phyloP scores from a whole-genome alignment of 2,113 vertebrate species.

The Cryptomyrus ogoouensis region DNA sequence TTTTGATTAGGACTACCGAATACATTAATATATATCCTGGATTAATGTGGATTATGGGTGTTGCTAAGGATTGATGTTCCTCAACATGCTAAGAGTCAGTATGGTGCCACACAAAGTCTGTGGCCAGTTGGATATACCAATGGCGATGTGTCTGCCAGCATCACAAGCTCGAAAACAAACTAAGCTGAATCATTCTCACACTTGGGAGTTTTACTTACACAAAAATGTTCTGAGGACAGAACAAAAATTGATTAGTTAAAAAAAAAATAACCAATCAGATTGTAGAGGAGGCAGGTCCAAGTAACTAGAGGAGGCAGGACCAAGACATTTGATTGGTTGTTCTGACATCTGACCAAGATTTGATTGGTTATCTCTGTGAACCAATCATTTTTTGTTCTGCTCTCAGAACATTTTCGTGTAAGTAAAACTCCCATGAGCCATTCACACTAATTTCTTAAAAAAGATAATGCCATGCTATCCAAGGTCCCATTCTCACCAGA shows the following conservation, averaged over 20 bases:
- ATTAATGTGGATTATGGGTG: not conserved
- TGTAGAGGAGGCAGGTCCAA: not conserved
- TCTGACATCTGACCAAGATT: not conserved
- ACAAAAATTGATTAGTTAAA: not conserved
- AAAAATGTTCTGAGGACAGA: not conserved
- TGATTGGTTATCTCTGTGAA: not conserved
- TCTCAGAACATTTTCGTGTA: not conserved
- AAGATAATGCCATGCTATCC: not conserved
- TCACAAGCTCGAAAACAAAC: not conserved
- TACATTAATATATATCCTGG: not conserved
- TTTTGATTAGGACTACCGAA: not conserved
- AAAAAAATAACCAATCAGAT: not conserved
- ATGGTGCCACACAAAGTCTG: conserved; percentile 78
- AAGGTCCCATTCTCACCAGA: conserved; percentile 39
- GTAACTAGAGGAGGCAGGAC: not conserved
- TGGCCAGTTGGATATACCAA: conserved; percentile 82
- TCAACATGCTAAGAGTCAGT: conserved; percentile 81
- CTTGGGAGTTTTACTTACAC: not conserved
- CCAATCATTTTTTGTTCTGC: not conserved
- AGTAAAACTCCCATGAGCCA: not conserved
- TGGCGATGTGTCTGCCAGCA: conserved; percentile 62
- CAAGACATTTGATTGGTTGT: not conserved
- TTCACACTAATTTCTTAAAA: not conserved
- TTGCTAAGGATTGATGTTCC: conserved; percentile 65
- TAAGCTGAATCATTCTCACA: not conserved